Evolutionary conservation across 2,797 vertebrate genomes (phyloP).

Genomic region (Brotogeris chrysoptera): DNA sequence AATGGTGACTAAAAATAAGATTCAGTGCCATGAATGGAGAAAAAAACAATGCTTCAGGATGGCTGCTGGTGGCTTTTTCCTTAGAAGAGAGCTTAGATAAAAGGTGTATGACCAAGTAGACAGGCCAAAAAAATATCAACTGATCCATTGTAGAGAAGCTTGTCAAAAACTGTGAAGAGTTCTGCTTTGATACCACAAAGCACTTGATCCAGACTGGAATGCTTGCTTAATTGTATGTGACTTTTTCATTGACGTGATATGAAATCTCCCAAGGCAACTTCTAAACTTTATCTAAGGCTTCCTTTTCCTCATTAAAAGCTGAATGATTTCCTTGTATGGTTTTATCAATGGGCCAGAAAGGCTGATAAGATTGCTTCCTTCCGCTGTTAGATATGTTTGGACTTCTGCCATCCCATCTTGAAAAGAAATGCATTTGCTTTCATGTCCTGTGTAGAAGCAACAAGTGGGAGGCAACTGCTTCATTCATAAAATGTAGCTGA

Average conservation of each 20-base stretch:
- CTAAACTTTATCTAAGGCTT: constrained; percentile 72
- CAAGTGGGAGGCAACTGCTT: constrained; percentile 10
- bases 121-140: not conserved
- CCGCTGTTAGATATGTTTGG: constrained; percentile 59
- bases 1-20: not conserved
- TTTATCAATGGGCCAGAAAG: constrained; percentile 70
- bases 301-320: constrained; percentile 70
- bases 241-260: constrained; percentile 56
- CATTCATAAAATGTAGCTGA: constrained; percentile 25
- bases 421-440: constrained; percentile 67
- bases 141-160: not conserved
- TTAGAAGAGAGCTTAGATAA: not conserved
- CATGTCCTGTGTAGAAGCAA: constrained; percentile 41
- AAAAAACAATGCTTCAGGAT: not conserved
- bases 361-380: constrained; percentile 77
- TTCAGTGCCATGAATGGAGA: not conserved
- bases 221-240: constrained; percentile 40
- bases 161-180: constrained; percentile 23
- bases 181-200: constrained; percentile 50
- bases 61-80: not conserved
- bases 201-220: constrained; percentile 17
- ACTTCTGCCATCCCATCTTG: constrained; percentile 63
- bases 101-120: not conserved
- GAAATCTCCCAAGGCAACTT: constrained; percentile 61
- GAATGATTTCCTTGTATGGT: constrained; percentile 73